Conservation (phyloP, 2,888 invertebrate species). For the Pheosia gnoma region DNA sequence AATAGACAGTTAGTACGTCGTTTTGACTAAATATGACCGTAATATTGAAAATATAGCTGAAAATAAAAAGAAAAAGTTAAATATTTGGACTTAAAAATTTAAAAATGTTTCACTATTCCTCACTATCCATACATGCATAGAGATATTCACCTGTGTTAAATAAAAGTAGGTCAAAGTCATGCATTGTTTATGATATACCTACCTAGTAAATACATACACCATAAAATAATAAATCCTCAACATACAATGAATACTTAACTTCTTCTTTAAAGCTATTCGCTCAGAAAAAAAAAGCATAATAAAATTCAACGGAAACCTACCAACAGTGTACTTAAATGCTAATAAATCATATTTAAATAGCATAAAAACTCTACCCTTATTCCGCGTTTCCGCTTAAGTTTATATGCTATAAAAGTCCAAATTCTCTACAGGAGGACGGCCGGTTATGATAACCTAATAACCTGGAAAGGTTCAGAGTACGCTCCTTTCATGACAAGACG, state of each 20-base stretch:
- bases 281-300: neutral
- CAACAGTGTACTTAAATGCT: conserved; percentile 14
- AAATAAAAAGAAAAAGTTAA: no score
- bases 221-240: neutral
- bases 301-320: conserved; percentile 13
- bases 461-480: conserved; percentile 65
- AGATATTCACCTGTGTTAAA: no score
- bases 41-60: no score
- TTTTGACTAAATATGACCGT: neutral
- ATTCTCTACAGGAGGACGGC: conserved; percentile 50
- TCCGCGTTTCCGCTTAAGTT: conserved; percentile 30
- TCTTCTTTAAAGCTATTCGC: no score
- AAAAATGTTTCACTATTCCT: no score
- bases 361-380: conserved; percentile 24
- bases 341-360: conserved; percentile 28
- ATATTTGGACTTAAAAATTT: no score
- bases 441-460: conserved; percentile 73
- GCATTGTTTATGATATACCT: no score
- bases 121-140: no score
- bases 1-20: conserved; percentile 1
- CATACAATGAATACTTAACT: neutral
- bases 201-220: neutral
- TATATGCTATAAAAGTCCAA: conserved; percentile 50
- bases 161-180: no score
- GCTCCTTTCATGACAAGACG: conserved; percentile 78